A percentile compares a stretch with the other conserved stretches of the same genome.
phyloP scores from a whole-genome alignment of 1,140 invertebrate species.

The Hydropsyche tenuis region DNA sequence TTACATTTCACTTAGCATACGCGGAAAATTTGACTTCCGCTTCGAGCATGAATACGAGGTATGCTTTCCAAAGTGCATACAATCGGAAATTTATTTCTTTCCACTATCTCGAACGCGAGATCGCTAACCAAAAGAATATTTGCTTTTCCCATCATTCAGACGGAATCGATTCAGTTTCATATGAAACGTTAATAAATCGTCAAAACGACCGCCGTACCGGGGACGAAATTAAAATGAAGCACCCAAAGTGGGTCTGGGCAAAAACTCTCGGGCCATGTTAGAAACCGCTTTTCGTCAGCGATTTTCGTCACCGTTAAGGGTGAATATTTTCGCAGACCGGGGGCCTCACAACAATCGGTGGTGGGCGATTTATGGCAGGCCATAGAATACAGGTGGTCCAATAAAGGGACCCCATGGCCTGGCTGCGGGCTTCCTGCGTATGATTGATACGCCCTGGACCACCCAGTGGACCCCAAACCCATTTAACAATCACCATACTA shows the following conservation, averaged over 20 bases:
- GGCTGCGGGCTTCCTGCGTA: constrained; percentile 20
- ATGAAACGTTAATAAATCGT: neutral
- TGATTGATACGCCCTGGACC: constrained; percentile 8
- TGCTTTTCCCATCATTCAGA: too few species aligned
- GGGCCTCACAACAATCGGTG: neutral
- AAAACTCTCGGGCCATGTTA: too few species aligned
- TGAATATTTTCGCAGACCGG: neutral
- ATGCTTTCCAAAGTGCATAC: too few species aligned
- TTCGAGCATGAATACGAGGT: too few species aligned
- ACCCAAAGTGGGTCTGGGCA: neutral
- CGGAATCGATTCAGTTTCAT: too few species aligned
- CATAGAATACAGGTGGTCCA: constrained; percentile 27
- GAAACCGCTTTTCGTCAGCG: constrained; percentile 12
- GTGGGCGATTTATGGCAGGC: neutral
- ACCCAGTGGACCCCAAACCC: neutral
- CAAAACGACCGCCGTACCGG: neutral
- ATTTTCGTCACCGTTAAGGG: neutral
- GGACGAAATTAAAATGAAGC: neutral
- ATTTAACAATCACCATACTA: too few species aligned
- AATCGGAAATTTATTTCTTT: too few species aligned
- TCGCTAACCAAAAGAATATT: too few species aligned
- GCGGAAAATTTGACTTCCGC: too few species aligned
- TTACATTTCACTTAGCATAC: too few species aligned
- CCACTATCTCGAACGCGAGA: too few species aligned
- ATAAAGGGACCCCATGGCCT: constrained; percentile 15